A percentile compares a stretch with the other conserved stretches of the same genome.
Evolutionary conservation across 2,797 vertebrate species (phyloP).

Genomic region (Galaxias olidus): DNA sequence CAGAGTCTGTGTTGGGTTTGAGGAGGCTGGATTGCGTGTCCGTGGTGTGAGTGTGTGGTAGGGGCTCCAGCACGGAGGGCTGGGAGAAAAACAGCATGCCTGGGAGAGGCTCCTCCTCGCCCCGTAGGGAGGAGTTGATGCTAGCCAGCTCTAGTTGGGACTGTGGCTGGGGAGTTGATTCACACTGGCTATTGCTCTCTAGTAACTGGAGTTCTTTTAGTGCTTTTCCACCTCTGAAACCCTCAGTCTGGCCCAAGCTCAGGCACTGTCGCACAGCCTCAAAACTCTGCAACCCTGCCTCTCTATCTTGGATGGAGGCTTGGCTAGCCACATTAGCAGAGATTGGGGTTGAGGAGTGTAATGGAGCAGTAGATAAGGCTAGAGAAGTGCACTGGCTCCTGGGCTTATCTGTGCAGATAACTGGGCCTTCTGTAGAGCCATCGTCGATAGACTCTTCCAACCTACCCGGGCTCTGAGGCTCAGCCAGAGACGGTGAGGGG

Average conservation of each 20-base stretch:
- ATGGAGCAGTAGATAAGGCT: no score
- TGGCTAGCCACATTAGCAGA: not conserved
- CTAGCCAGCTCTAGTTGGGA: constrained; percentile 14
- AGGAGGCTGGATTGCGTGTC: constrained; percentile 10
- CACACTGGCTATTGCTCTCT: not conserved
- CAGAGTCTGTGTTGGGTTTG: constrained; percentile 3
- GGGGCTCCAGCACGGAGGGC: constrained; percentile 20
- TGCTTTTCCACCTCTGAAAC: constrained; percentile 5
- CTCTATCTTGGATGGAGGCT: constrained; percentile 3
- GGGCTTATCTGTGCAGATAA: not conserved
- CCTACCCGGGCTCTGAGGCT: constrained; percentile 5
- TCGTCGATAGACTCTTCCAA: not conserved
- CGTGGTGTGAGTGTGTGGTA: not conserved
- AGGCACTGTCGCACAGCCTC: constrained; percentile 3
- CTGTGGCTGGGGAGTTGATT: not conserved
- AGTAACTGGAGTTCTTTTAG: constrained; percentile 3
- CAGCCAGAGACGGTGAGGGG: not conserved
- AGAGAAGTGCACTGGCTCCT: not conserved
- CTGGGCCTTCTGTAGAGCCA: constrained; percentile 7
- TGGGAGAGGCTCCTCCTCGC: constrained; percentile 79
- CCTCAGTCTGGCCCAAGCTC: constrained; percentile 1
- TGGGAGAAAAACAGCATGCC: constrained; percentile 84
- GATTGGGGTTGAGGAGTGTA: not conserved
- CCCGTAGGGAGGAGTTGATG: not conserved
- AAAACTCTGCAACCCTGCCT: constrained; percentile 10